Evolutionary conservation across 2,113 vertebrate species (phyloP).

Genomic region (Polypterus senegalus): DNA sequence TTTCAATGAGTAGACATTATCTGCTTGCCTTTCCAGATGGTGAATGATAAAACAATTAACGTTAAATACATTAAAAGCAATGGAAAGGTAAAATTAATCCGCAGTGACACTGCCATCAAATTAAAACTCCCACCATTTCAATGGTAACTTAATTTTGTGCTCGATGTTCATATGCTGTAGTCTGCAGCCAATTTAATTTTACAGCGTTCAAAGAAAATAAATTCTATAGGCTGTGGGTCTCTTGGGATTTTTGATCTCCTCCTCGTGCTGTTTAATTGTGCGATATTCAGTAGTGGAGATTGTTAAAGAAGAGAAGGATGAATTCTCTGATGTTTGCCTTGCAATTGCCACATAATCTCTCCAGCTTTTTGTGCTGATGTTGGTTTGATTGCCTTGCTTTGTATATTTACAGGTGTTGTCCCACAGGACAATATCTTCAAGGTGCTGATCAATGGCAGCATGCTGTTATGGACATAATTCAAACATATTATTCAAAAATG

Average conservation of each 20-base stretch:
- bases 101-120: conserved; percentile 5
- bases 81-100: conserved; percentile 1
- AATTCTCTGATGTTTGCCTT: too few species aligned
- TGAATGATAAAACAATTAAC: conserved; percentile 3
- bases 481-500: too few species aligned
- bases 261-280: background rate
- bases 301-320: too few species aligned
- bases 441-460: too few species aligned
- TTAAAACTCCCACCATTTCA: conserved; percentile 12
- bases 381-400: too few species aligned
- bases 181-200: conserved; percentile 27
- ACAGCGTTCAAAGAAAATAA: conserved; percentile 19
- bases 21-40: background rate
- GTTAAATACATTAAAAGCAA: conserved; percentile 7
- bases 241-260: conserved; percentile 21
- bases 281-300: too few species aligned
- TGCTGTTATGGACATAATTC: too few species aligned
- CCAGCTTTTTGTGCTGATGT: too few species aligned
- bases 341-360: too few species aligned
- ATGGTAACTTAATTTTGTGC: conserved; percentile 14
- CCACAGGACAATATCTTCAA: too few species aligned
- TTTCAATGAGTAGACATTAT: background rate
- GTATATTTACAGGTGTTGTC: too few species aligned
- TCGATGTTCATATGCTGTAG: conserved; percentile 9
- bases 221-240: conserved; percentile 14